phyloP scores from a whole-genome alignment of 2,797 vertebrate species.

The Diplodus puntazzo region DNA sequence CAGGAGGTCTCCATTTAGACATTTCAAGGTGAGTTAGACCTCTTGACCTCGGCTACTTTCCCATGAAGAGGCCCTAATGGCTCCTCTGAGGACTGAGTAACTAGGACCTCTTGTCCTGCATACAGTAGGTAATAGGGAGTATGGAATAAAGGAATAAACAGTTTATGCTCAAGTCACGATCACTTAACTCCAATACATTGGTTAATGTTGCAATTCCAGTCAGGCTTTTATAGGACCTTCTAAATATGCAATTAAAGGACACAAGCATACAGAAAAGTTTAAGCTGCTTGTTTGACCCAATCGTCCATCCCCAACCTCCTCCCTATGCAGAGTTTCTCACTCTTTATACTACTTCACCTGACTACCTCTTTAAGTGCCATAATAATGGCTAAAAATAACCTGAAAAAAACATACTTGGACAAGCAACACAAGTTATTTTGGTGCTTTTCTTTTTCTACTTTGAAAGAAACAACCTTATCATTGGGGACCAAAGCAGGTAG shows the following conservation, averaged over 20 bases:
- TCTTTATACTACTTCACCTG: too few relatives aligned
- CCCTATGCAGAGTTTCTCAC: too few relatives aligned
- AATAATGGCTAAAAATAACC: too few relatives aligned
- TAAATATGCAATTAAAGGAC: too few relatives aligned
- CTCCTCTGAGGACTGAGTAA: neutral
- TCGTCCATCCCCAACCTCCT: too few relatives aligned
- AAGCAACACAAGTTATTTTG: too few relatives aligned
- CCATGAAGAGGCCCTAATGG: constrained; percentile 59
- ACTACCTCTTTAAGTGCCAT: too few relatives aligned
- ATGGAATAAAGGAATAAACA: neutral
- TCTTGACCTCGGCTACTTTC: constrained; percentile 65
- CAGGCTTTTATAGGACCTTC: neutral
- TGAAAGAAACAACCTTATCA: neutral
- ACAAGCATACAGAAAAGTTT: too few relatives aligned
- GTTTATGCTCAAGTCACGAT: neutral
- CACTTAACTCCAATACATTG: too few relatives aligned
- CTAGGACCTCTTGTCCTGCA: constrained; percentile 8
- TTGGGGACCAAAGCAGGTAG: neutral
- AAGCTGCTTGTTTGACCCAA: too few relatives aligned
- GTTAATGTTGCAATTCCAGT: neutral
- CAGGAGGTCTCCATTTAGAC: constrained; percentile 74
- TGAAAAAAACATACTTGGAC: too few relatives aligned
- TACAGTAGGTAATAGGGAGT: neutral
- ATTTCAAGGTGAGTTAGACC: constrained; percentile 79
- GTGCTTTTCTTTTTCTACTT: too few relatives aligned